Percentiles rank a stretch among this genome's conserved stretches.
Conservation (phyloP, 2,113 vertebrate species). For the Vombatus ursinus region DNA sequence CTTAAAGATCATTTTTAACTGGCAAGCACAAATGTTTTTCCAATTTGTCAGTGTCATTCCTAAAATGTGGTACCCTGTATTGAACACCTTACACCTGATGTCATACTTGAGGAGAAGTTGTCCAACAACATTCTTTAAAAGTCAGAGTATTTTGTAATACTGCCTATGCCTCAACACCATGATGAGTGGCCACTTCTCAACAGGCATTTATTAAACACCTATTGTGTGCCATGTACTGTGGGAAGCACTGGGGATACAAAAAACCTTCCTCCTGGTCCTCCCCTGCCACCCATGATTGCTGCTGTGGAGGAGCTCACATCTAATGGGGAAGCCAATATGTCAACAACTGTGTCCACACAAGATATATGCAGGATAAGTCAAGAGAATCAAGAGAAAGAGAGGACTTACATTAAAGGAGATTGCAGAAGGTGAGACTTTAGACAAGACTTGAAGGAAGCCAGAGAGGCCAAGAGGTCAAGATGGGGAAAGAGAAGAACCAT, state of each 20-base stretch:
- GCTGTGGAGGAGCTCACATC: background rate
- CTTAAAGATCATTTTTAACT: background rate
- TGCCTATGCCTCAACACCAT: background rate
- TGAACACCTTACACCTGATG: background rate
- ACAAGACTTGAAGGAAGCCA: background rate
- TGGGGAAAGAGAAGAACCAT: background rate
- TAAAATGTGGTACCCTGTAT: background rate
- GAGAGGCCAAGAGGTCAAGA: background rate
- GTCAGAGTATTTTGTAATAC: background rate
- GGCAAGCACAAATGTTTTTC: background rate
- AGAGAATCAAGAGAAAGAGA: background rate
- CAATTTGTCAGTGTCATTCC: background rate
- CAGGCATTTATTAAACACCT: background rate
- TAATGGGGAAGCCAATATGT: background rate
- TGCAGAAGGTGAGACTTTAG: background rate
- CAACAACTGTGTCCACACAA: background rate
- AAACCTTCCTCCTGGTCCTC: background rate
- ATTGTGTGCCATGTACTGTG: background rate
- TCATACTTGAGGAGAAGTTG: background rate
- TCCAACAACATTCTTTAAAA: background rate
- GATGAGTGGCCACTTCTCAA: background rate
- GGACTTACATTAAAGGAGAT: background rate
- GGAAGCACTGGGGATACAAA: background rate
- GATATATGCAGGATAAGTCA: background rate
- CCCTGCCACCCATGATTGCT: too few relatives aligned